Evolutionary conservation across 2,113 vertebrate species (phyloP), one percentile per base, ranked within the genome.

Genomic region (Cichladusa arquata): DNA sequence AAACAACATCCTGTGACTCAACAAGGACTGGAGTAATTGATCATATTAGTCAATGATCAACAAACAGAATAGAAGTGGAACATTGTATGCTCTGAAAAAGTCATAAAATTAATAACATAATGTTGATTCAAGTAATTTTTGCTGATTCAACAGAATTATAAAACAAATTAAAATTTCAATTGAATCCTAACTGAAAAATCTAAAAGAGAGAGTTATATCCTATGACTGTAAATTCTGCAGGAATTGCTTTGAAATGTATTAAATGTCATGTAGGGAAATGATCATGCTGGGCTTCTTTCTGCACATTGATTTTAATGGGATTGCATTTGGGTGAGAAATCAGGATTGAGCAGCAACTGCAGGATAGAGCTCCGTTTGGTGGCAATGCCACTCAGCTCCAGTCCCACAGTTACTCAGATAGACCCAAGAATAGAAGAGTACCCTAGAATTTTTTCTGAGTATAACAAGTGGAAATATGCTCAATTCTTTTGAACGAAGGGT

Each of bases 341-440:
- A 38, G 87, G 70, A 58, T 50, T 58, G 64, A 80, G 54, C 50
- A 82, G 36, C 28, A 71, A 40, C 56, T 44, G 28, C 19, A 48
- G 69, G 45, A 29, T 44, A 45, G 28, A 22, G 16, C 20, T 76
- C 33, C 0, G 0, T 24, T 9, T 82, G 66, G 50, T 50, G 70
- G 48, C 44, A 42, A 14, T 47, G 79, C 48, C 29, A 18, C 38
- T 79, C 0, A 0, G 31, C n/a, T 84, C 18, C 34, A 19, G 3
- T 44, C 29, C 36, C 40, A 22, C 0, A 36, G 29, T 17, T 60
- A 29, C 36, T 60, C 38, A 22, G 36, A 44, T 4, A 62, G 42
- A 62, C 16, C 10, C 0, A 2, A 16, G 51, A 86, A 48, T 3
- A 65, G 24, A 50, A 47, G 65, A 69, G 17, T 5, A 8, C 34